phyloP scores from a whole-genome alignment of 2,797 vertebrate genomes.

The Onychomys leucogaster region DNA sequence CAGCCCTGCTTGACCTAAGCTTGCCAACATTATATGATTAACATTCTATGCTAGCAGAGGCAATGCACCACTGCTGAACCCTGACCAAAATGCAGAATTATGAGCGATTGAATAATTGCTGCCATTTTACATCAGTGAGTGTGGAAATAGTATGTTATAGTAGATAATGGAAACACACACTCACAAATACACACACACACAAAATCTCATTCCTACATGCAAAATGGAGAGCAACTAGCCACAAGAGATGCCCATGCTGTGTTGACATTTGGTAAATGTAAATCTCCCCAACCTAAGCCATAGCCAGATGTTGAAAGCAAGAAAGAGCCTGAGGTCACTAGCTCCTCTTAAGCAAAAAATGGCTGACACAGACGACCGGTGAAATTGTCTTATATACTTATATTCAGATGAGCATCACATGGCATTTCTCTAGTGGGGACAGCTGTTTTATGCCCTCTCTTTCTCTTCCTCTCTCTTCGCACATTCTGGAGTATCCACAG shows the following conservation, averaged over 20 bases:
- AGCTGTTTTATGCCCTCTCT: background rate
- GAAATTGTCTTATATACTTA: background rate
- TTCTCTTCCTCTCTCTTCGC: background rate
- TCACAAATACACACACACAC: background rate
- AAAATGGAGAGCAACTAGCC: background rate
- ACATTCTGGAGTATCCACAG: background rate
- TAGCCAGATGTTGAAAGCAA: background rate
- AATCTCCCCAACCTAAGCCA: background rate
- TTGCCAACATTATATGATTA: background rate
- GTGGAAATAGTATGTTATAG: background rate
- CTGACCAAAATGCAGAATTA: constrained; percentile 2
- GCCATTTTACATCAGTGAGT: background rate
- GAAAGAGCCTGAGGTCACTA: background rate
- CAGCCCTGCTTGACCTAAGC: background rate
- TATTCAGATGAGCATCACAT: background rate
- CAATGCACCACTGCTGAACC: background rate
- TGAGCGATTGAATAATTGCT: background rate
- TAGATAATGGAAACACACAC: background rate
- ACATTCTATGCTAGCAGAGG: background rate
- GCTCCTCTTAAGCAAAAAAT: background rate
- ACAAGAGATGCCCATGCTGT: background rate
- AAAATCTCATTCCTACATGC: background rate
- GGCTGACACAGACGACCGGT: background rate
- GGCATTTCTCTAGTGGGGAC: background rate
- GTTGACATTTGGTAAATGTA: background rate